Percentiles rank a stretch among this genome's conserved stretches.
Evolutionary conservation across 1,140 invertebrate species (phyloP).

Genomic region (Drosophila ohnishii): DNA sequence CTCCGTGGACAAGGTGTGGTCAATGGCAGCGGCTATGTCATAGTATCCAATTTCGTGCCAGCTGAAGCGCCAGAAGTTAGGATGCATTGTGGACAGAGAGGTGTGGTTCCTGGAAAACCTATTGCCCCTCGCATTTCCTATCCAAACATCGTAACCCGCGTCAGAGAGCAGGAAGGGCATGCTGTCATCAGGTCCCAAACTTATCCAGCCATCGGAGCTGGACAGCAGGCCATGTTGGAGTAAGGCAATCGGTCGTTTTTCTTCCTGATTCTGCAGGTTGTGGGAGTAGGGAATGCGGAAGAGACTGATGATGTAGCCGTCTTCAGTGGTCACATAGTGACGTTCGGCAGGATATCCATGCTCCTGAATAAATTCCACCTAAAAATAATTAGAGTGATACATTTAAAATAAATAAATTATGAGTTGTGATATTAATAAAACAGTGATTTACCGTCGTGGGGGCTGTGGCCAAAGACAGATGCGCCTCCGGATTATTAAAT

Average conservation of each 20-base stretch:
- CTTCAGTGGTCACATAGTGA: conserved; percentile 83
- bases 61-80: conserved; percentile 83
- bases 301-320: conserved; percentile 84
- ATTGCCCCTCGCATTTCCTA: conserved; percentile 88
- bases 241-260: conserved; percentile 83
- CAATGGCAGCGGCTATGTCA: conserved; percentile 88
- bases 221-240: conserved; percentile 87
- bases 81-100: conserved; percentile 74
- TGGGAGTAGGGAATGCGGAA: conserved; percentile 83
- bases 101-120: conserved; percentile 86
- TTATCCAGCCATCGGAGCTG: conserved; percentile 84
- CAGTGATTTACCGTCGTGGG: conserved; percentile 43
- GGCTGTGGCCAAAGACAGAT: conserved; percentile 17
- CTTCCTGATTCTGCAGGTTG: conserved; percentile 32
- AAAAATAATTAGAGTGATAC: not conserved
- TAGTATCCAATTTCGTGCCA: conserved; percentile 88
- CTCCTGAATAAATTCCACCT: conserved; percentile 17
- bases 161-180: conserved; percentile 87
- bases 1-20: conserved; percentile 85
- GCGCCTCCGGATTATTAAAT: conserved; percentile 41
- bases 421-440: not conserved
- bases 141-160: conserved; percentile 88
- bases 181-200: conserved; percentile 82
- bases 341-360: conserved; percentile 84
- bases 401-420: not conserved